Percentiles rank a stretch among this genome's conserved stretches.
Evolutionary conservation across 2,113 vertebrate species (phyloP).

Genomic region (Albula glossodonta): DNA sequence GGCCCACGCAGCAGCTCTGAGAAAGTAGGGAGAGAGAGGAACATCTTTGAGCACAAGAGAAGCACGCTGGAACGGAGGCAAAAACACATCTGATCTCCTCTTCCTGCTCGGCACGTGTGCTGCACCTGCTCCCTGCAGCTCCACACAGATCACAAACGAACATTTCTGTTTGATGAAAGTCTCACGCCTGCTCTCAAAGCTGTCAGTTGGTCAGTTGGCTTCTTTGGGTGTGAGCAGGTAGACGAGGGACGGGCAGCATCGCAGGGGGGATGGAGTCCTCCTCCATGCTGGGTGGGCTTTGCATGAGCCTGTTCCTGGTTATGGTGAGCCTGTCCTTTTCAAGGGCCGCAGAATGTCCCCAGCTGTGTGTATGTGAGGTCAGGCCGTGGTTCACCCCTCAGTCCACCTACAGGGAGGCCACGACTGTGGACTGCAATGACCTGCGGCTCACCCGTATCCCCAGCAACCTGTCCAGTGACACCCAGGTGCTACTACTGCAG

Average conservation of each 20-base stretch:
- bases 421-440: slow-evolving; percentile 96
- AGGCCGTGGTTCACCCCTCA: slow-evolving; percentile 98
- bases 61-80: slow-evolving; percentile 33
- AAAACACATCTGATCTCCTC: slow-evolving; percentile 5
- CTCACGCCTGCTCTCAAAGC: slow-evolving; percentile 44
- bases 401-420: slow-evolving; percentile 96
- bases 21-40: slow-evolving; percentile 21
- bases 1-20: slow-evolving; percentile 44
- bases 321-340: slow-evolving; percentile 71
- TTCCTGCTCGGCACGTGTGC: slow-evolving; percentile 27
- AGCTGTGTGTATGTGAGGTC: slow-evolving; percentile 94
- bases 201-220: slow-evolving; percentile 45
- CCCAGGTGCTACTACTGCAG: slow-evolving; percentile 93
- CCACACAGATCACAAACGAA: slow-evolving; percentile 31
- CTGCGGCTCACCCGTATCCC: slow-evolving; percentile 92
- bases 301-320: slow-evolving; percentile 71
- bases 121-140: neutral
- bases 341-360: slow-evolving; percentile 85
- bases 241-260: slow-evolving; percentile 68
- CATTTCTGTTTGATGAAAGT: slow-evolving; percentile 58
- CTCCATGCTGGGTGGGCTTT: slow-evolving; percentile 63
- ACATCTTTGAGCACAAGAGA: slow-evolving; percentile 33
- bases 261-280: slow-evolving; percentile 64
- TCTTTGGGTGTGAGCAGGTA: slow-evolving; percentile 29
- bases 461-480: slow-evolving; percentile 91